Percentiles rank a stretch among this genome's conserved stretches.
These are phyloP conservation scores for Hemiprocne comata DNA, from an alignment of 2,113 vertebrate species.

Conservation along the genomic window DNA sequence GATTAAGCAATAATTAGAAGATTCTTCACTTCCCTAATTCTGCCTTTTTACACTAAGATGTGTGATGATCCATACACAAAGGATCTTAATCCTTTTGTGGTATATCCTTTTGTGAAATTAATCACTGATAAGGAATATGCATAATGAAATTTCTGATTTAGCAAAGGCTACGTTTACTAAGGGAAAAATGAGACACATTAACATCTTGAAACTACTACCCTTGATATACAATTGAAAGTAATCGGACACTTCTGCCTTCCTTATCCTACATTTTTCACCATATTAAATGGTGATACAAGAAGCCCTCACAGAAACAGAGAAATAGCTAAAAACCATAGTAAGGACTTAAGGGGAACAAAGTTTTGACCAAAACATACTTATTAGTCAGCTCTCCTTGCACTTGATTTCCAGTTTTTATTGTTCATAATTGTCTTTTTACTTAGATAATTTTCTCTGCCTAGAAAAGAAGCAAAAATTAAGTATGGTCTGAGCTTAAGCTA, in stretches of 20 bases:
- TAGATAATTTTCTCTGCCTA: neutral
- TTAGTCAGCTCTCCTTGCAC: neutral
- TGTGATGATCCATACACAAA: neutral
- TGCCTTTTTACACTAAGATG: constrained; percentile 7
- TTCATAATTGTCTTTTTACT: neutral
- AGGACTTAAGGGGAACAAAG: neutral
- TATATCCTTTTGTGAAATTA: constrained; percentile 28
- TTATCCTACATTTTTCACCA: neutral
- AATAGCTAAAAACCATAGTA: neutral
- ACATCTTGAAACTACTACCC: neutral
- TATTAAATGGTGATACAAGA: neutral
- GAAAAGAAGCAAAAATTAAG: neutral
- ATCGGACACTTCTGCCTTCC: neutral
- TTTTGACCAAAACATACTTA: neutral
- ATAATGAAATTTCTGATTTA: constrained; percentile 19
- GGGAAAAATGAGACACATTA: neutral
- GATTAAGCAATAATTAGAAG: constrained; percentile 39
- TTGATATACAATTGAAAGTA: neutral
- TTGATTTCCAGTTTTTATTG: neutral
- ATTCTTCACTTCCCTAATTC: neutral
- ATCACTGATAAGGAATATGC: neutral
- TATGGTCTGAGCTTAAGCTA: neutral
- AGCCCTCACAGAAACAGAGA: neutral
- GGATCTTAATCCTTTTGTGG: constrained; percentile 1
- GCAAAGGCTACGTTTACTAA: neutral